phyloP scores from a whole-genome alignment of 2,113 vertebrate genomes.

The Ochotona curzoniae region DNA sequence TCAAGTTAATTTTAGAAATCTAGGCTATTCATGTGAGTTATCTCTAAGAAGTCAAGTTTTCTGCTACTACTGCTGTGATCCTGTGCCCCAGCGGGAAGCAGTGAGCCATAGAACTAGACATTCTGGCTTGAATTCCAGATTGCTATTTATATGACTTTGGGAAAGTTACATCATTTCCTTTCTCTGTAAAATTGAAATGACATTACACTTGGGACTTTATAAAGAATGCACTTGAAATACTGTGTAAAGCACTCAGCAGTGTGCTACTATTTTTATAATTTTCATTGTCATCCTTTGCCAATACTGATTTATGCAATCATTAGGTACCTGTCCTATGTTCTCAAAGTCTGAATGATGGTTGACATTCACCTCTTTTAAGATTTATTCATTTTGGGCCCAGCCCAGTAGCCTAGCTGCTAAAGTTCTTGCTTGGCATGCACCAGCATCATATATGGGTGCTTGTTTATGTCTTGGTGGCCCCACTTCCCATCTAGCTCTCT shows the following conservation, averaged over 20 bases:
- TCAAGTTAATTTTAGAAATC: conserved; percentile 51
- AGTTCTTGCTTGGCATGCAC: too few species aligned
- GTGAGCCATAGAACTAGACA: not conserved
- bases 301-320: not conserved
- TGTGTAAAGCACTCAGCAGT: not conserved
- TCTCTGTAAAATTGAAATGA: not conserved
- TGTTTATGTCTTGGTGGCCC: too few species aligned
- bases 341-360: not conserved
- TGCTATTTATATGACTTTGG: not conserved
- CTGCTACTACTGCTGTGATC: not conserved
- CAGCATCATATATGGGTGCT: too few species aligned
- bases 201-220: not conserved
- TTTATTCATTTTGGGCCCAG: too few species aligned
- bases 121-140: not conserved
- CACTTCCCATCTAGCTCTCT: too few species aligned
- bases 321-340: not conserved
- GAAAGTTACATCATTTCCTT: not conserved
- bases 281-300: not conserved
- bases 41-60: conserved; percentile 25
- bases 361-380: not conserved
- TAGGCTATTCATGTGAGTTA: conserved; percentile 19
- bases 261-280: too few species aligned
- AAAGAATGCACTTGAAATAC: not conserved
- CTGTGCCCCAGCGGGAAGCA: not conserved
- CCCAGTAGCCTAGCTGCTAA: too few species aligned